Base-by-base conservation (phyloP, 2,888 invertebrate genomes). In the Hypsopygia costalis region DNA sequence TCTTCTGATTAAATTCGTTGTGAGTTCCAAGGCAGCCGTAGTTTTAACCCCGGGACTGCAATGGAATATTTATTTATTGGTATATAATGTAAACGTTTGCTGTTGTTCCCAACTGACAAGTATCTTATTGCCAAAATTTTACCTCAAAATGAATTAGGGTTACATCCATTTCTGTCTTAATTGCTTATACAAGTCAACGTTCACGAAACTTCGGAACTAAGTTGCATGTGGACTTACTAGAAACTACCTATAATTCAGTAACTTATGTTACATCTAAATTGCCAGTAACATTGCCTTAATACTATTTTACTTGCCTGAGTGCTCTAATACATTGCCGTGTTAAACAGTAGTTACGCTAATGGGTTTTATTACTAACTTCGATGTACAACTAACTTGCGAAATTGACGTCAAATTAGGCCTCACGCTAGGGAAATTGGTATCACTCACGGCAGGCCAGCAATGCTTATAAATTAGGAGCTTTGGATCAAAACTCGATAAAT, bases 111-210 rank as follows among this genome's bases (percentile, higher is more conserved):
- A n/a, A n/a, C n/a, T n/a, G n/a, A 16, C 16, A 16, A 16, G 4
- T 16, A 16, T 3, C 4, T 16, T 16, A 16, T 16, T 16, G 4
- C 3, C 16, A 16, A 16, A 2, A 30, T 30, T 32, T 32, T 8
- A 32, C 20, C 32, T 20, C 32, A 32, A 16, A 20, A 35, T 36
- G 3, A 7, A 36, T 20, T 16, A 10, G 16, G 36, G 30, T 36
- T 30, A 11, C 29, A 11, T 28, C 29, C 29, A 20, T 11, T 16
- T 16, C 3, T 16, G 29, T 20, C 20, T 11, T 36, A 28, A 36
- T 36, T 20, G 34, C 6, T 34, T 22, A n/a, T 29, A n/a, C 27
- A 22, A n/a, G 30, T 10, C 30, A 20, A 30, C 30, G 8, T 30
- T 29, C 11, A 8, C 1, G 30, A 11, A 36, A 30, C 29, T 36